Evolutionary conservation across 1,140 invertebrate genomes (phyloP).

Genomic region (Nephila pilipes): DNA sequence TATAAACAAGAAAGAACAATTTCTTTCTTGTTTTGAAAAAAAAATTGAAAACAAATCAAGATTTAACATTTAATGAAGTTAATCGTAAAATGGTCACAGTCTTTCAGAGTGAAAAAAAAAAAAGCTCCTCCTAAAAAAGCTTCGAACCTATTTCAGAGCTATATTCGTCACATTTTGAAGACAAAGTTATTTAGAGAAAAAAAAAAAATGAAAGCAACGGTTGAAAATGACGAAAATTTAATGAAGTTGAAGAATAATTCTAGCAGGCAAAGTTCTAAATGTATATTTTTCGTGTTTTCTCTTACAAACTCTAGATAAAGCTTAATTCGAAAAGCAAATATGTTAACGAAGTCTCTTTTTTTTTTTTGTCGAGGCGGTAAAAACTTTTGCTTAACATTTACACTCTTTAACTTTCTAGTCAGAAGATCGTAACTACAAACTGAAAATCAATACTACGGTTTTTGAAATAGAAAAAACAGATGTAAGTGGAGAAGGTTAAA

Average conservation of each 20-base stretch:
- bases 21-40: no score
- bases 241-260: neutral
- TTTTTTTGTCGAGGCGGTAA: neutral
- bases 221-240: neutral
- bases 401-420: no score
- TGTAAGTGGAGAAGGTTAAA: no score
- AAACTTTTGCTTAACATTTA: neutral
- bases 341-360: slow-evolving; percentile 7
- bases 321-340: slow-evolving; percentile 24
- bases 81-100: neutral
- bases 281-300: neutral
- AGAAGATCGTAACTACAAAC: neutral
- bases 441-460: neutral
- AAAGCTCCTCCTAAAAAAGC: neutral
- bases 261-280: neutral
- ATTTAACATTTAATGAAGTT: neutral
- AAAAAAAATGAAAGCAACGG: neutral
- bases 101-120: neutral
- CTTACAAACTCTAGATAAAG: neutral
- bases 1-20: no score
- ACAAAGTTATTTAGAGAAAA: slow-evolving; percentile 3
- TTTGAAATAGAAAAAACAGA: neutral
- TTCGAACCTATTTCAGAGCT: neutral
- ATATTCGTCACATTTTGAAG: neutral
- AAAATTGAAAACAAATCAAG: no score